These are phyloP conservation scores for Autographa gamma DNA, from an alignment of 2,888 invertebrate genomes.

Conservation along the genomic window DNA sequence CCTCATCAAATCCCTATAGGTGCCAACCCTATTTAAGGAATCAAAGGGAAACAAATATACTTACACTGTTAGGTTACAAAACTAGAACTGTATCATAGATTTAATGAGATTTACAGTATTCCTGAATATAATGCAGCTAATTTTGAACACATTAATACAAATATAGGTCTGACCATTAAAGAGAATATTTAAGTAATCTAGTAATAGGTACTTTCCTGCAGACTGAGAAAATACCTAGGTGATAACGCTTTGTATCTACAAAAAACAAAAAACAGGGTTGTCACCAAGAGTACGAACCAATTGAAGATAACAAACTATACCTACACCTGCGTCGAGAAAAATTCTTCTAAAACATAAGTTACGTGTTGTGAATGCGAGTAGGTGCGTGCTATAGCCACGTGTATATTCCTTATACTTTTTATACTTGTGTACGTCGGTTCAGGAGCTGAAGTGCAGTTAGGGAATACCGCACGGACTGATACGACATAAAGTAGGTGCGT, in stretches of 20 bases:
- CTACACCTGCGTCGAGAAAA: constrained; percentile 59
- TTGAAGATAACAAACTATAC: constrained; percentile 23
- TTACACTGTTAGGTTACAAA: constrained; percentile 17
- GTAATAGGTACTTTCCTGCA: not conserved
- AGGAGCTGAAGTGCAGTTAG: constrained; percentile 88
- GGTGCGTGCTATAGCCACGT: constrained; percentile 52
- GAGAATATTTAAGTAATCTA: not conserved
- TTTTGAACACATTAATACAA: too few relatives aligned
- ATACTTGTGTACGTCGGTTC: constrained; percentile 58
- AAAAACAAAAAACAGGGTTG: not conserved
- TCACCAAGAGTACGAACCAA: not conserved
- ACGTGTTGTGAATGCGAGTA: constrained; percentile 76
- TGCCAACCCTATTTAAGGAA: constrained; percentile 51
- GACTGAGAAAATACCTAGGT: not conserved
- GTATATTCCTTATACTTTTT: constrained; percentile 38
- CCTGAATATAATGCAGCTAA: too few relatives aligned
- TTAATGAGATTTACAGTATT: not conserved
- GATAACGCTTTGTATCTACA: not conserved
- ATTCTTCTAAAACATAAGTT: constrained; percentile 77
- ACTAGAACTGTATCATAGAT: not conserved
- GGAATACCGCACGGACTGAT: constrained; percentile 89
- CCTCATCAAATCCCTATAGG: constrained; percentile 57
- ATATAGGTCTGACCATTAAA: too few relatives aligned
- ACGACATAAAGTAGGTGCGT: constrained; percentile 82
- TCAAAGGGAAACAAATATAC: constrained; percentile 44